A percentile compares a stretch with the other conserved stretches of the same genome.
Conservation (phyloP, 1,140 invertebrate species). For the Aporrectodea caliginosa region DNA sequence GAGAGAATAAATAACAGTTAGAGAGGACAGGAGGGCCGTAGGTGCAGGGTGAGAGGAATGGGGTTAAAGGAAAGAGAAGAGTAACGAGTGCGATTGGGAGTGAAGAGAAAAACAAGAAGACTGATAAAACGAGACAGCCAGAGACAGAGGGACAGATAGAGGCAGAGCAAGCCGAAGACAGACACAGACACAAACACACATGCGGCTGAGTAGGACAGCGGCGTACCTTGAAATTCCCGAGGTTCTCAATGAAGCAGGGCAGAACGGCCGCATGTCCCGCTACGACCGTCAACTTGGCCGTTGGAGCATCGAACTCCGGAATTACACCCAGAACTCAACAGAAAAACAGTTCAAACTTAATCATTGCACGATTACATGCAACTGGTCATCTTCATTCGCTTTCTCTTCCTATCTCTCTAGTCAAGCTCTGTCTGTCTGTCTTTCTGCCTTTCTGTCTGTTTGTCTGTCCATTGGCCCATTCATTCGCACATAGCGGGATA, state of each 20-base stretch:
- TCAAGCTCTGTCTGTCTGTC: not conserved
- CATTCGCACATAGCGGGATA: too few relatives aligned
- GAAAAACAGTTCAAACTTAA: not conserved
- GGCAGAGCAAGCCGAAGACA: too few relatives aligned
- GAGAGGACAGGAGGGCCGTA: too few relatives aligned
- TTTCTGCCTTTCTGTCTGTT: not conserved
- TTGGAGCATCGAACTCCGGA: not conserved
- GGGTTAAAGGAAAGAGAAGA: too few relatives aligned
- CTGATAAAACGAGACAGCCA: too few relatives aligned
- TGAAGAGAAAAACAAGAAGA: too few relatives aligned
- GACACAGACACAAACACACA: too few relatives aligned
- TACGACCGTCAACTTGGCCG: slow-evolving; percentile 72
- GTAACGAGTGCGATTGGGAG: too few relatives aligned
- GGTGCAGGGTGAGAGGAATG: too few relatives aligned
- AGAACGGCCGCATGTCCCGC: slow-evolving; percentile 79
- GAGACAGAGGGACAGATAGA: too few relatives aligned
- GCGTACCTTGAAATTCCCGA: slow-evolving; percentile 79
- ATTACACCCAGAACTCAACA: not conserved
- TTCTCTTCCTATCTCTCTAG: not conserved
- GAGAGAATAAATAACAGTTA: too few relatives aligned
- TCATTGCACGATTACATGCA: not conserved
- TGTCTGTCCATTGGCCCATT: not conserved
- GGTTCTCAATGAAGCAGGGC: slow-evolving; percentile 81
- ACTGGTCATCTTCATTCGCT: not conserved
- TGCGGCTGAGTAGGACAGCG: too few relatives aligned